A percentile compares a stretch with the other conserved stretches of the same genome.
Conservation (phyloP, 2,888 invertebrate species). For the Tenodera sinensis region DNA sequence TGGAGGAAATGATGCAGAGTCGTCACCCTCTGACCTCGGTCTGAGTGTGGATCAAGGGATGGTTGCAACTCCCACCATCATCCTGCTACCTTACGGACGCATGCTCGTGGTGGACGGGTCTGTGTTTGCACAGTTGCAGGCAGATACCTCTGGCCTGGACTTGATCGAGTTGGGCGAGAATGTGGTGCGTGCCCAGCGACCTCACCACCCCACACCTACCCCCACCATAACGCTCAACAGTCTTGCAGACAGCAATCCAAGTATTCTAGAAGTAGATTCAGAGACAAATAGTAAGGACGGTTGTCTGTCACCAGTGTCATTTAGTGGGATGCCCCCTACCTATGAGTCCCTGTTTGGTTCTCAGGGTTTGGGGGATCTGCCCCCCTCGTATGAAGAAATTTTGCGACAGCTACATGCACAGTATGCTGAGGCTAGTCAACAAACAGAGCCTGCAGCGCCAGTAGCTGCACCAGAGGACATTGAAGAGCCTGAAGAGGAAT, state of each 20-base stretch:
- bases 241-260: slow-evolving; percentile 42
- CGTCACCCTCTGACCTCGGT: slow-evolving; percentile 31
- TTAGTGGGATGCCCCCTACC: slow-evolving; percentile 48
- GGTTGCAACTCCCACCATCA: slow-evolving; percentile 53
- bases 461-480: background rate
- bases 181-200: slow-evolving; percentile 47
- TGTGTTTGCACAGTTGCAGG: slow-evolving; percentile 49
- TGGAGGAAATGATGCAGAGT: slow-evolving; percentile 23
- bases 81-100: slow-evolving; percentile 53
- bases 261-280: slow-evolving; percentile 43
- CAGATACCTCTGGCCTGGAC: slow-evolving; percentile 45
- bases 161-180: slow-evolving; percentile 52
- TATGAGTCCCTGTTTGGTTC: slow-evolving; percentile 52
- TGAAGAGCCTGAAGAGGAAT: slow-evolving; percentile 35
- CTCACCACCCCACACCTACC: slow-evolving; percentile 30
- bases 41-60: slow-evolving; percentile 38
- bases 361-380: slow-evolving; percentile 27
- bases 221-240: slow-evolving; percentile 18
- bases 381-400: slow-evolving; percentile 34
- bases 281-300: slow-evolving; percentile 54
- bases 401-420: slow-evolving; percentile 24
- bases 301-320: slow-evolving; percentile 45
- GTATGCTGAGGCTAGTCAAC: background rate
- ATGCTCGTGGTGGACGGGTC: slow-evolving; percentile 55
- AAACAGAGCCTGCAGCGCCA: background rate